Conservation (phyloP, 2,113 vertebrate genomes). For the Acanthochromis polyacanthus region DNA sequence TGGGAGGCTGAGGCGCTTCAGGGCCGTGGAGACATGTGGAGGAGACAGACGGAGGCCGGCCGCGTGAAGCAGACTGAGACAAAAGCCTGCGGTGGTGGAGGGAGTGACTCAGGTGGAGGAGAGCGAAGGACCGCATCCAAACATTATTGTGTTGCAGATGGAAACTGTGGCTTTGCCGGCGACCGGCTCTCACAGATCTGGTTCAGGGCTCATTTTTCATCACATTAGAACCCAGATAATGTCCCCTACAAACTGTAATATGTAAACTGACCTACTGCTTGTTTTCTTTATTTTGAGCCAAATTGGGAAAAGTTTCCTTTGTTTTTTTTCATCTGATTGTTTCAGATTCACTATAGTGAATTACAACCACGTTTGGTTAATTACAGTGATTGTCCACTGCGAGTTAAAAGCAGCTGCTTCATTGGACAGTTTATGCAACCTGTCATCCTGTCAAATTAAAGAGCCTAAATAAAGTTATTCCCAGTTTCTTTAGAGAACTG, state of each 20-base stretch:
- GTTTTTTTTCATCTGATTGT: neutral
- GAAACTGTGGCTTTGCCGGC: slow-evolving; percentile 42
- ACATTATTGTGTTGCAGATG: slow-evolving; percentile 38
- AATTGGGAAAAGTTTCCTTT: neutral
- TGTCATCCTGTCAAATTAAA: slow-evolving; percentile 16
- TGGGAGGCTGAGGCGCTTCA: slow-evolving; percentile 25
- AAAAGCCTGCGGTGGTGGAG: slow-evolving; percentile 57
- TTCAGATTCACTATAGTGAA: neutral
- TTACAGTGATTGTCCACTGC: neutral
- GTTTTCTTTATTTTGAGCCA: neutral
- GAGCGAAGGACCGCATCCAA: slow-evolving; percentile 25
- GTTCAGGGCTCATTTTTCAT: neutral
- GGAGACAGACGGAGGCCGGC: slow-evolving; percentile 53
- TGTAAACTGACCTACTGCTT: too few species aligned
- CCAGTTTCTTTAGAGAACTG: neutral
- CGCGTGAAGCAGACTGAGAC: slow-evolving; percentile 47
- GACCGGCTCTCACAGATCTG: slow-evolving; percentile 1
- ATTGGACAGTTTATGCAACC: neutral
- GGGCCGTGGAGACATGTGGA: slow-evolving; percentile 47
- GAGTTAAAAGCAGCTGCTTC: neutral
- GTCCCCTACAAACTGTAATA: neutral
- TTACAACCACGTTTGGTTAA: slow-evolving; percentile 1
- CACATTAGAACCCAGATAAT: slow-evolving; percentile 3
- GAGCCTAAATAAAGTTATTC: slow-evolving; percentile 4
- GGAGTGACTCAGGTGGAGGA: slow-evolving; percentile 67